Conservation (phyloP, 2,797 vertebrate species). For the Kryptolebias ocellatus region DNA sequence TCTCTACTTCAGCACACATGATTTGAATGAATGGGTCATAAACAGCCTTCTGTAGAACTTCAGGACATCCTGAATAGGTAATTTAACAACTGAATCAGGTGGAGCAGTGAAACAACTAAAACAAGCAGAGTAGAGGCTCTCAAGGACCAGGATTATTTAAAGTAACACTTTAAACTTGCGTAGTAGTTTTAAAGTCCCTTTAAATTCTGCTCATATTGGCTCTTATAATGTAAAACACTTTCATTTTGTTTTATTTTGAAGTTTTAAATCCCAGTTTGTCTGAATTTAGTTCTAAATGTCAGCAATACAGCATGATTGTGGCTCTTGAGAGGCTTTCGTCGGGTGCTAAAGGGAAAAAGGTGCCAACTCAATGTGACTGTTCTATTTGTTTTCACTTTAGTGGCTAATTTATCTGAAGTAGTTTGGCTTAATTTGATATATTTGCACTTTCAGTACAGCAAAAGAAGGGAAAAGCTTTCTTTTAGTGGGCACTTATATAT, state of each 20-base stretch:
- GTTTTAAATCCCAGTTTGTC: not conserved
- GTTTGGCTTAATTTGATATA: not conserved
- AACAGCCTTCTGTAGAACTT: too few relatives aligned
- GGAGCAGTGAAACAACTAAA: too few relatives aligned
- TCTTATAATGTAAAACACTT: not conserved
- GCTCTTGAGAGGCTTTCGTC: not conserved
- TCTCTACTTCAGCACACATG: too few relatives aligned
- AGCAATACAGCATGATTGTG: not conserved
- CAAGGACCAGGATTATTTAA: too few relatives aligned
- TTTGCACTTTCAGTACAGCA: not conserved
- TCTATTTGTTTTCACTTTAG: not conserved
- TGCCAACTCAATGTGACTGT: not conserved
- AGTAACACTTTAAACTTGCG: too few relatives aligned
- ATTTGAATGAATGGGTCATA: too few relatives aligned
- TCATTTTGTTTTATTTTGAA: not conserved
- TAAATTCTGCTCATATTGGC: too few relatives aligned
- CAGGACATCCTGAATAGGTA: too few relatives aligned
- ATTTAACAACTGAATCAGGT: too few relatives aligned
- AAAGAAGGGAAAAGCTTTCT: not conserved
- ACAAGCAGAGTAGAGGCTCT: too few relatives aligned
- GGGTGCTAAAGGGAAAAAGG: not conserved
- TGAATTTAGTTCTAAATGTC: not conserved
- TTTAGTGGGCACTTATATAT: too few relatives aligned
- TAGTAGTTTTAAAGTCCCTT: too few relatives aligned
- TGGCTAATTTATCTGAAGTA: not conserved